Base-by-base conservation (phyloP, 2,797 vertebrate genomes). In the Macropodus opercularis region DNA sequence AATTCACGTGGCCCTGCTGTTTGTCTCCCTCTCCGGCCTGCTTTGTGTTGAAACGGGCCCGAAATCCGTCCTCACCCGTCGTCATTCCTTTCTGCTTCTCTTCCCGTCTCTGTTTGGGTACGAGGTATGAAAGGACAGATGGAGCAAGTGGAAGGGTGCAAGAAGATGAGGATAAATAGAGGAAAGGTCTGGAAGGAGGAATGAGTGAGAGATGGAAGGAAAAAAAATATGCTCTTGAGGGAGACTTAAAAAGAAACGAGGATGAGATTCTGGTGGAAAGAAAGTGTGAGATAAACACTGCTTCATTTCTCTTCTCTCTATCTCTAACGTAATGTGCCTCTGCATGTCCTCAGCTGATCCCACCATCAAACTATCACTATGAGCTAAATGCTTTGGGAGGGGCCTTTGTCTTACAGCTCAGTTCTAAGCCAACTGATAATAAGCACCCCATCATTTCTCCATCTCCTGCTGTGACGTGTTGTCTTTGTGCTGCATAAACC, bases 21-120 rank as follows among this genome's bases (percentile, higher is more conserved):
- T 73, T 63, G 67, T 79, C 60, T 76, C 39, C 14, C 44, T 69
- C 47, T 77, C 42, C 38, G 53, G 31, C 71, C 51, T 70, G 63
- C 51, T 58, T 42, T 51, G 59, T 35, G 31, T 21, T 21, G 26
- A 47, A 54, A 47, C n/a, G 22, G 31, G 44, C 57, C 50, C 57
- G 72, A 68, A 81, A 56, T 73, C 75, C 71, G 73, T 43, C 11
- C 3, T 79, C 57, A 40, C 69, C 83, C 73, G 53, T 69, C 68
- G 69, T 75, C n/a, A n/a, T n/a, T n/a, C 75, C 77, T 68, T 35
- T 36, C 62, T 38, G 55, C 55, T 39, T 31, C 50, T 57, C 48
- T 57, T 52, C 42, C 54, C 1, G 51, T 49, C 61, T 67, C 15
- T 21, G 69, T 61, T 66, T 77, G 63, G 8, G 52, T 48, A 56